Conservation (phyloP, 2,888 invertebrate genomes). For the Mimachlamys varia region DNA sequence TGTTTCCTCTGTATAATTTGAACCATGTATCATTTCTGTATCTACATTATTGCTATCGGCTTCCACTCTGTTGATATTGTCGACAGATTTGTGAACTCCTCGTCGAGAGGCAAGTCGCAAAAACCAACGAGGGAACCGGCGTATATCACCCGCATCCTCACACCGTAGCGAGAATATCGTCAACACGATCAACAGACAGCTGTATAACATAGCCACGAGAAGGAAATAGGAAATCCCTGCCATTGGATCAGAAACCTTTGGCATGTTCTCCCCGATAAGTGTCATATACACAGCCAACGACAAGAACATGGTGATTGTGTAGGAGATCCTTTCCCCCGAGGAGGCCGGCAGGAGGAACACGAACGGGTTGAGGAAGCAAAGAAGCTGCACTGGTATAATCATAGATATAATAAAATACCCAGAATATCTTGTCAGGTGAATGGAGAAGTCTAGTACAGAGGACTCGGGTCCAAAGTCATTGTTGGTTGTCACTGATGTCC, state of each 20-base stretch:
- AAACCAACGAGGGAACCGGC: background rate
- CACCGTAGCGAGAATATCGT: background rate
- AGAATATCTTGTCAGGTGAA: background rate
- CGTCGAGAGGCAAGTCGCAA: background rate
- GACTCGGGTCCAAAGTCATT: background rate
- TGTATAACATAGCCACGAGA: background rate
- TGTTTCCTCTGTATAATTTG: background rate
- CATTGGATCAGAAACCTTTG: background rate
- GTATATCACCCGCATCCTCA: background rate
- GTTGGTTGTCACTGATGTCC: background rate
- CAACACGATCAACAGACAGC: background rate
- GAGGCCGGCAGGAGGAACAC: background rate
- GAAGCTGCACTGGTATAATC: background rate
- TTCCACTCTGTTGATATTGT: too few species aligned
- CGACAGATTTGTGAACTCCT: background rate
- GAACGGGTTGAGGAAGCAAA: background rate
- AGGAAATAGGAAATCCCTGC: background rate
- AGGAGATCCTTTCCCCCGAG: background rate
- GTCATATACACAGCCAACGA: background rate
- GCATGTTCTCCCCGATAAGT: background rate
- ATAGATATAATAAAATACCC: background rate
- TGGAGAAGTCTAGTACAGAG: background rate
- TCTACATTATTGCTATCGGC: too few species aligned
- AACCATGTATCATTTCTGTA: background rate
- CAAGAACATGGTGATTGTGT: background rate